Evolutionary conservation across 2,888 invertebrate genomes (phyloP).

Genomic region (Caenorhabditis sp.): DNA sequence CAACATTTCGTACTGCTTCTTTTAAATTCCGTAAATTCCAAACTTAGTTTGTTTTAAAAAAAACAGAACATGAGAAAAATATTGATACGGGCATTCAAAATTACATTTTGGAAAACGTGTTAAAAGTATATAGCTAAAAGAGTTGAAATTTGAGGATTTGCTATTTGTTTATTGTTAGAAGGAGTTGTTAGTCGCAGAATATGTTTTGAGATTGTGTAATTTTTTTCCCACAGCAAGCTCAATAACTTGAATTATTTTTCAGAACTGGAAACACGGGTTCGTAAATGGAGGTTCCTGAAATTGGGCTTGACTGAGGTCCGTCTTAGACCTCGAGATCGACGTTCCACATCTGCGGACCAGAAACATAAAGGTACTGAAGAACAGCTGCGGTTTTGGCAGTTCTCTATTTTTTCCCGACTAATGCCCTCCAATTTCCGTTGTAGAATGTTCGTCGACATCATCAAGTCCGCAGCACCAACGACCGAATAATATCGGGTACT

Average conservation of each 20-base stretch:
- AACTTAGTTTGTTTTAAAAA: no score
- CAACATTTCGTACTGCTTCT: no score
- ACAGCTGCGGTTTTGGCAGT: slow-evolving; percentile 6
- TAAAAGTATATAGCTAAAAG: slow-evolving; percentile 4
- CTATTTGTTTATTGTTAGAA: slow-evolving; percentile 51
- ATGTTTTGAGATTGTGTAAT: slow-evolving; percentile 30
- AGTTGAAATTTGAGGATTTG: slow-evolving; percentile 16
- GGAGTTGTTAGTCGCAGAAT: background rate
- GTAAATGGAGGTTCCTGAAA: slow-evolving; percentile 65
- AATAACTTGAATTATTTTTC: slow-evolving; percentile 37
- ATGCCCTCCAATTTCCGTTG: slow-evolving; percentile 30
- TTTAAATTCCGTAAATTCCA: no score
- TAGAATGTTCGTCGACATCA: slow-evolving; percentile 63
- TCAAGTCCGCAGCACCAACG: slow-evolving; percentile 63
- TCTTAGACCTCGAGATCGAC: slow-evolving; percentile 46
- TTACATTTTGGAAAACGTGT: no score
- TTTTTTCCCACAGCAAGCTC: no score
- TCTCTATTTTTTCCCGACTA: background rate
- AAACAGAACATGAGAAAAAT: no score
- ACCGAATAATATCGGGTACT: slow-evolving; percentile 64
- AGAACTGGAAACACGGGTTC: slow-evolving; percentile 67
- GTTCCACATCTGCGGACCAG: slow-evolving; percentile 60
- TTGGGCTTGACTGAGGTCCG: slow-evolving; percentile 65
- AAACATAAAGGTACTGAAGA: slow-evolving; percentile 51
- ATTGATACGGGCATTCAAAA: no score